Evolutionary conservation across 1,140 invertebrate genomes (phyloP).

Genomic region (Calliopsis andreniformis): DNA sequence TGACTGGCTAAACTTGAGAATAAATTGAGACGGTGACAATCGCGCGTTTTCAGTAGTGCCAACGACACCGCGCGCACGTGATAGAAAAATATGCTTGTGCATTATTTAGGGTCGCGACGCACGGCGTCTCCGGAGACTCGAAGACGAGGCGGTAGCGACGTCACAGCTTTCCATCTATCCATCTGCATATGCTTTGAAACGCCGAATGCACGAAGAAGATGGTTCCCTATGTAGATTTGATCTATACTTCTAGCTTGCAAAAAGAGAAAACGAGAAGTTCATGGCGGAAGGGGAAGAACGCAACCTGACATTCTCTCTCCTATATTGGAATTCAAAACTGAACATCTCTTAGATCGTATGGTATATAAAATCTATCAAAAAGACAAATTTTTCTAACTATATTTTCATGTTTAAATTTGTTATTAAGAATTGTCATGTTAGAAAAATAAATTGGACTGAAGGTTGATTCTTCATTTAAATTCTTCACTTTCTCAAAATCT

Average conservation of each 20-base stretch:
- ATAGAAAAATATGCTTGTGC: slow-evolving; percentile 75
- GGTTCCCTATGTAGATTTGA: slow-evolving; percentile 56
- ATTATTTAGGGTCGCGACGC: slow-evolving; percentile 74
- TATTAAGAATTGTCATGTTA: no score
- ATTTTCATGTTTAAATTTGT: no score
- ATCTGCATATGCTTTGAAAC: slow-evolving; percentile 74
- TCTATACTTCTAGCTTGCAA: slow-evolving; percentile 57
- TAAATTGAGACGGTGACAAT: slow-evolving; percentile 67
- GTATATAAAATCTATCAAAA: no score
- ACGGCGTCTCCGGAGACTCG: slow-evolving; percentile 70
- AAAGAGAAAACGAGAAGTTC: slow-evolving; percentile 52
- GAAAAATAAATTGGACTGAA: no score
- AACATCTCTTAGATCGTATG: neutral
- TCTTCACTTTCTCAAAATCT: no score
- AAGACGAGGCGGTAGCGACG: slow-evolving; percentile 66
- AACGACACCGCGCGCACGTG: slow-evolving; percentile 58
- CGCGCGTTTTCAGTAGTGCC: slow-evolving; percentile 45
- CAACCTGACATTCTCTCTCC: neutral
- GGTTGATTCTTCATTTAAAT: no score
- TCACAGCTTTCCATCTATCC: slow-evolving; percentile 76
- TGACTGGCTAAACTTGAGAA: slow-evolving; percentile 18
- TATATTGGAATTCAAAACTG: neutral
- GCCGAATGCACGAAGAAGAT: slow-evolving; percentile 58
- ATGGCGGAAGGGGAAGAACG: slow-evolving; percentile 33
- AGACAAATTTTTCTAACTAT: no score